Evolutionary conservation across 1,140 invertebrate genomes (phyloP), one percentile per base, ranked within the genome.

Genomic region (Papilio aristodemus): DNA sequence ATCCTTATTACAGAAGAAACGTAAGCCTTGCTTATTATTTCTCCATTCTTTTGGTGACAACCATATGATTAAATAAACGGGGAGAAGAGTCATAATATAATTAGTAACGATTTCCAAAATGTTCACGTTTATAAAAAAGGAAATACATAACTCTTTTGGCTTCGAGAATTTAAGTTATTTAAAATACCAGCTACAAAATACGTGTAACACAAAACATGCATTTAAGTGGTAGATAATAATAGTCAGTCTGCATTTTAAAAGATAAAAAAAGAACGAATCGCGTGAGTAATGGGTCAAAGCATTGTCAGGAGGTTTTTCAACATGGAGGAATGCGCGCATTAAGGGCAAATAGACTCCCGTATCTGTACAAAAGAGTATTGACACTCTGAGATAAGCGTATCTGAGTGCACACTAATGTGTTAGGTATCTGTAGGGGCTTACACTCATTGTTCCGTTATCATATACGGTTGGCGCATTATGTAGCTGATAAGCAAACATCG

Each of bases 361-460:
- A 87, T 90, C 86, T 83, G 79, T 85, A 90, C 88, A 90, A 90
- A 91, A 87, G 87, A 85, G 81, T 91, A 91, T 91, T 91, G 89
- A 91, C 89, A 85, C 77, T 77, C 59, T 67, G 58, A 81, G 86
- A 89, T 89, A 89, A 89, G 81, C 80, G 73, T 87, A 87, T 90
- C 85, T 84, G 75, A 81, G 74, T 84, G 78, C 83, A 85, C 76
- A 85, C 81, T 82, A 80, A 83, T 85, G 82, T 85, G 79, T 80
- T 86, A 82, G 79, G 80, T 83, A 83, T 83, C 76, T 81, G 70
- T 50, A 74, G 72, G 78, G 79, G 80, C 83, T 81, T 84, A 85
- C 80, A 81, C 83, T 86, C 85, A 89, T 89, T 88, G 86, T 89
- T 81, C 83, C 80, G 81, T 88, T 90, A 89, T 90, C 85, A 77